phyloP scores from a whole-genome alignment of 2,113 vertebrate species.

The Loxodonta africana region DNA sequence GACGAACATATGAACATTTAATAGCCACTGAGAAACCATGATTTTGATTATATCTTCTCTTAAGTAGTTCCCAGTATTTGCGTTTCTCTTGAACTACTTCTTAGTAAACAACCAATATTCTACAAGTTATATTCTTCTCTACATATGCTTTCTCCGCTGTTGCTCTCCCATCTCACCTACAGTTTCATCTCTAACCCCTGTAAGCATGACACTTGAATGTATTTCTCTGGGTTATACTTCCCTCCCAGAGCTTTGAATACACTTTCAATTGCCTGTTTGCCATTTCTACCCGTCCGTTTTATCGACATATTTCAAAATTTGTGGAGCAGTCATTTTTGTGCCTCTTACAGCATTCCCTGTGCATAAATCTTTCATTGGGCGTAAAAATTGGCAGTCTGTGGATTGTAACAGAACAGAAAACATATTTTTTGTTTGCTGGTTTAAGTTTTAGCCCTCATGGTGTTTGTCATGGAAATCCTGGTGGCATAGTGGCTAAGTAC shows the following conservation, averaged over 20 bases:
- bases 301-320: background rate
- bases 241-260: background rate
- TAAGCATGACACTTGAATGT: background rate
- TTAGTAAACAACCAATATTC: background rate
- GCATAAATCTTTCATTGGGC: background rate
- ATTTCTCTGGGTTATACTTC: background rate
- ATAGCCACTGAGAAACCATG: background rate
- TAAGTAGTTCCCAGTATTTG: background rate
- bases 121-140: background rate
- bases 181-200: background rate
- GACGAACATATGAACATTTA: background rate
- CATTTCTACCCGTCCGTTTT: background rate
- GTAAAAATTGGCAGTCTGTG: background rate
- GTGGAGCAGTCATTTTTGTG: background rate
- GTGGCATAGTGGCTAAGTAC: too few relatives aligned
- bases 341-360: background rate
- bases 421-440: background rate
- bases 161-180: background rate
- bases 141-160: background rate
- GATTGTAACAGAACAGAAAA: background rate
- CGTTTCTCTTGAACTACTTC: background rate
- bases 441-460: background rate
- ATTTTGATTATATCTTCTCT: background rate
- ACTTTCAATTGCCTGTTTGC: background rate
- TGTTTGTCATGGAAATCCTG: background rate